Evolutionary conservation across 2,888 invertebrate species (phyloP), one percentile per base, ranked within the genome.

Genomic region (Cantharis nigra): DNA sequence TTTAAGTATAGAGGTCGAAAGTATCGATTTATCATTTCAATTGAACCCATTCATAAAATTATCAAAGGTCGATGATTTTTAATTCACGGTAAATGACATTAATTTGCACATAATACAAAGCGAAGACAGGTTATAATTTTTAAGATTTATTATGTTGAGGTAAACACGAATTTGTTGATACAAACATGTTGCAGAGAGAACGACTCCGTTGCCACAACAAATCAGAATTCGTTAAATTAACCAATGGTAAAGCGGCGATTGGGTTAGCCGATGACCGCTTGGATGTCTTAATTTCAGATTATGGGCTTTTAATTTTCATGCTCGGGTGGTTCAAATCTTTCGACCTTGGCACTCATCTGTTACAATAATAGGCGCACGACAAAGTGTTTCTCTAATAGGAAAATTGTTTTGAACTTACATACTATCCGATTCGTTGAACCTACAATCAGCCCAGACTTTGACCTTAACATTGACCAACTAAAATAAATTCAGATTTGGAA

Each of bases 21-120:
- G 23, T 23, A 67, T 67, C 65, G 65, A 23, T 67, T 16, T 64
- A 20, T 64, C 18, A 26, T 67, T 23, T 23, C 26, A 67, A 13
- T n/a, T 67, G 65, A 67, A 67, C 65, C 65, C 18, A 67, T 67
- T 67, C 65, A 20, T 67, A 67, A 64, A 64, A 16, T 67, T 67
- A 67, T 67, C 65, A 67, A 67, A 67, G 65, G 65, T 67, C 65
- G 65, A n/a, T n/a, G 65, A 67, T 67, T 67, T 67, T 23, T n/a
- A 67, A 67, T 67, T 49, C 7, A 4, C 7, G 49, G 7, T n/a
- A 49, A 49, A 49, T 49, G 49, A 49, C 49, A n/a, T 49, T 49
- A 5, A 49, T 49, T 49, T 49, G 7, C 49, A 49, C 49, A 49
- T n/a, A 49, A 49, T 49, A 49, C 49, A 49, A 49, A n/a, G n/a